Base-by-base conservation (phyloP, 2,797 vertebrate genomes). In the Enteromius thamalakanensis region DNA sequence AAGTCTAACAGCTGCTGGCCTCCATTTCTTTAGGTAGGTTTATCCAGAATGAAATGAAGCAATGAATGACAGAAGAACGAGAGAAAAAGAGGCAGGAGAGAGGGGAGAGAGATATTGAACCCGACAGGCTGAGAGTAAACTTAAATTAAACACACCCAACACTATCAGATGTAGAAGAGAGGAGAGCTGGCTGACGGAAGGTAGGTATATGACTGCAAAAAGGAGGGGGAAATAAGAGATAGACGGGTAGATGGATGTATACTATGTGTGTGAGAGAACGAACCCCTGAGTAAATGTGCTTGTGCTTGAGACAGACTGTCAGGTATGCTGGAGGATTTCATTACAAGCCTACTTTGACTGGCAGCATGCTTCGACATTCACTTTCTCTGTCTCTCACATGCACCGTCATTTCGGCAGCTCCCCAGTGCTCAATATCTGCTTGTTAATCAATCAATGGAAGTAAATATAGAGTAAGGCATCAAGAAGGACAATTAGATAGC, bases 111-210 rank as follows among this genome's bases (percentile, higher is more conserved):
- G 60, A 71, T 49, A 76, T 62, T 51, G 76, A 83, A 82, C 34
- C 60, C 14, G 85, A 83, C 83, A 81, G 68, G 34, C 26, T 60
- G 58, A 84, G 75, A 84, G 49, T 68, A 84, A 82, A 86, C 80
- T 82, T 86, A 80, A 84, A 80, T 87, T 84, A 87, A 87, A 82
- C 82, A 84, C 67, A 84, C 29, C 69, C 75, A 67, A 82, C 49
- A 37, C 23, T 32, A 69, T 84, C 79, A 70, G 86, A 45, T 51
- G 60, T 32, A 69, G 80, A 75, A 51, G 69, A 26, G 64, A 37
- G 40, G 42, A 80, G 67, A 47, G 69, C 70, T 53, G 70, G 12
- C 70, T 79, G 55, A 79, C 40, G 15, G 82, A 82, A 70, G 15
- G 23, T 29, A 81, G 53, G 67, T 68, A 84, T 70, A 45, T 74